Base-by-base conservation (phyloP, 2,797 vertebrate genomes). In the Dryobates pubescens region DNA sequence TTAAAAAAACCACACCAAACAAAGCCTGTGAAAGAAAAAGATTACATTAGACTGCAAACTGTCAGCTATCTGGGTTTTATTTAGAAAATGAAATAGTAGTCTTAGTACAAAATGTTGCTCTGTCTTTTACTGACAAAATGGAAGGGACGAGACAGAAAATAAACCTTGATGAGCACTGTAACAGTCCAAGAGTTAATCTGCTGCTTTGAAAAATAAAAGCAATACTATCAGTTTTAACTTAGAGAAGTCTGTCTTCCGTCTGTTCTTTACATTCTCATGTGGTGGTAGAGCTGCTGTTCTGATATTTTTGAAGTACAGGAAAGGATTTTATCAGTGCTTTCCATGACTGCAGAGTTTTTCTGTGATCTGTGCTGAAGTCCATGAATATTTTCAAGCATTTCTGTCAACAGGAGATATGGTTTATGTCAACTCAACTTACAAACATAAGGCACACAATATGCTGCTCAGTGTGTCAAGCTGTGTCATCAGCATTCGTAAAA, bases 291-390 rank as follows among this genome's bases (percentile, higher is more conserved):
- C 54, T 86, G 62, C 85, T 29, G 2, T 61, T 89, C 36, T 70
- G 54, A n/a, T 77, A 80, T 68, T 96, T 95, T 92, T 92, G 80
- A 85, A 89, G 86, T 93, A 89, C 86, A 95, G 94, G 92, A 87
- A 95, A 93, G 67, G 93, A 90, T 84, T 96, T 97, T 97, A 96
- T 97, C 96, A 93, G 82, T 75, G 62, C 45, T 94, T 95, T 89
- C 71, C 77, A 82, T 91, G 94, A 86, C 74, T 84, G 54, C 86
- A 71, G 84, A 83, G 45, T 74, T 94, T 93, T 97, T 95, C 73
- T 92, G 15, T 96, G 86, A 78, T 86, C 75, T 62, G 90, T 93
- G 82, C 68, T 90, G 96, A 95, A 84, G 87, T 94, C 86, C 64
- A 30, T 86, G 92, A 89, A 92, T 94, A 96, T 95, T 94, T 97